A percentile compares a stretch with the other conserved stretches of the same genome.
These are phyloP conservation scores for Siphlonurus alternatus DNA, from an alignment of 2,888 invertebrate species.

Conservation along the genomic window DNA sequence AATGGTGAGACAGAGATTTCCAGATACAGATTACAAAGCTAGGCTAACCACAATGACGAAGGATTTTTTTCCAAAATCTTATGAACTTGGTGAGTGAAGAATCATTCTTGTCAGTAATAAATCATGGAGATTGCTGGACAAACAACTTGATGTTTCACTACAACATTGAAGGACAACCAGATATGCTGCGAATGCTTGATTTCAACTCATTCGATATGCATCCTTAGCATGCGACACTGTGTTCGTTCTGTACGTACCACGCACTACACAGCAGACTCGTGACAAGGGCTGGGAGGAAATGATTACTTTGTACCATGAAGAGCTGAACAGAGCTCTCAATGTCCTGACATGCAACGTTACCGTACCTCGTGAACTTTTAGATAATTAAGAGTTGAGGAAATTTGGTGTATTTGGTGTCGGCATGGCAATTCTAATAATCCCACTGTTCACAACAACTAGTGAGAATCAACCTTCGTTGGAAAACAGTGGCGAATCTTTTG, in stretches of 20 bases:
- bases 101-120: not conserved
- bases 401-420: not conserved
- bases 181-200: slow-evolving; percentile 14
- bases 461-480: not conserved
- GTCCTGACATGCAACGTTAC: too few relatives aligned
- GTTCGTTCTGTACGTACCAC: slow-evolving; percentile 16
- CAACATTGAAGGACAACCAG: slow-evolving; percentile 10
- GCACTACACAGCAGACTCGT: slow-evolving; percentile 4
- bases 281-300: not conserved
- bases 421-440: not conserved
- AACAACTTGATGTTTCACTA: slow-evolving; percentile 12
- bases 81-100: not conserved
- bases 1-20: not conserved
- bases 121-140: slow-evolving; percentile 12
- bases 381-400: slow-evolving; percentile 1
- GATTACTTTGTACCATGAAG: not conserved
- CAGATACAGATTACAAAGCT: not conserved
- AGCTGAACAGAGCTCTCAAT: too few relatives aligned
- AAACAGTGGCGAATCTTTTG: not conserved
- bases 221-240: slow-evolving; percentile 14
- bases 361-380: not conserved
- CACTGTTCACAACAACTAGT: not conserved
- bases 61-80: not conserved
- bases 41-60: not conserved
- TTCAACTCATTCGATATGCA: slow-evolving; percentile 13